Conservation (phyloP, 1,140 invertebrate genomes). For the Patella vulgata region DNA sequence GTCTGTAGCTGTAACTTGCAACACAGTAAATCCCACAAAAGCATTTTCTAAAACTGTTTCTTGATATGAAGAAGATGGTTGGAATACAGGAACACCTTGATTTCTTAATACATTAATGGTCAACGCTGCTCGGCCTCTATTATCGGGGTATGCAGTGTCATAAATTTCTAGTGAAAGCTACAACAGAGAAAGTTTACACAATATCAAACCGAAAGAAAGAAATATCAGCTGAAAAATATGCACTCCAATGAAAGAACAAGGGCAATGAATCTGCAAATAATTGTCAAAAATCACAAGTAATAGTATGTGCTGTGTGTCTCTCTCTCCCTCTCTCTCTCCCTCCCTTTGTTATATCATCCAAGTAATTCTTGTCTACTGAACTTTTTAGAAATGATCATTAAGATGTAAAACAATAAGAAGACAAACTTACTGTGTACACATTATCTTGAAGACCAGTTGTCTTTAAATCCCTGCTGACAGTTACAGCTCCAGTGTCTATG, state of each 20-base stretch:
- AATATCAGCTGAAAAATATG: too few relatives aligned
- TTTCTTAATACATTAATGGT: slow-evolving; percentile 45
- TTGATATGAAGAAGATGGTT: slow-evolving; percentile 35
- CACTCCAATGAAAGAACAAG: too few relatives aligned
- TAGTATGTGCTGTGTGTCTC: too few relatives aligned
- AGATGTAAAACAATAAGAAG: too few relatives aligned
- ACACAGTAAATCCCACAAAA: slow-evolving; percentile 16
- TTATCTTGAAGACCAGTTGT: slow-evolving; percentile 22
- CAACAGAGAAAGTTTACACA: background rate
- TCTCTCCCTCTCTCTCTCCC: too few relatives aligned
- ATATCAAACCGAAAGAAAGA: too few relatives aligned
- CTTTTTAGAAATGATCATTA: too few relatives aligned
- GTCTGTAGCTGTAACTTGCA: slow-evolving; percentile 27
- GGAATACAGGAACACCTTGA: slow-evolving; percentile 37
- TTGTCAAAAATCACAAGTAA: too few relatives aligned
- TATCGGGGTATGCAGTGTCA: slow-evolving; percentile 39
- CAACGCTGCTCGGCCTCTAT: slow-evolving; percentile 32
- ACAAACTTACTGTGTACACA: slow-evolving; percentile 41
- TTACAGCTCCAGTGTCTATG: slow-evolving; percentile 18
- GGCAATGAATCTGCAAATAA: too few relatives aligned
- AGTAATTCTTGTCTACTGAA: too few relatives aligned
- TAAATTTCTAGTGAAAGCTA: slow-evolving; percentile 39
- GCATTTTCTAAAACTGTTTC: slow-evolving; percentile 29
- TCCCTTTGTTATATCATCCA: too few relatives aligned
- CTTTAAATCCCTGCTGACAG: slow-evolving; percentile 24